Evolutionary conservation across 1,140 invertebrate species (phyloP), one percentile per base, ranked within the genome.

Genomic region (Aphelenchoides besseyi): DNA sequence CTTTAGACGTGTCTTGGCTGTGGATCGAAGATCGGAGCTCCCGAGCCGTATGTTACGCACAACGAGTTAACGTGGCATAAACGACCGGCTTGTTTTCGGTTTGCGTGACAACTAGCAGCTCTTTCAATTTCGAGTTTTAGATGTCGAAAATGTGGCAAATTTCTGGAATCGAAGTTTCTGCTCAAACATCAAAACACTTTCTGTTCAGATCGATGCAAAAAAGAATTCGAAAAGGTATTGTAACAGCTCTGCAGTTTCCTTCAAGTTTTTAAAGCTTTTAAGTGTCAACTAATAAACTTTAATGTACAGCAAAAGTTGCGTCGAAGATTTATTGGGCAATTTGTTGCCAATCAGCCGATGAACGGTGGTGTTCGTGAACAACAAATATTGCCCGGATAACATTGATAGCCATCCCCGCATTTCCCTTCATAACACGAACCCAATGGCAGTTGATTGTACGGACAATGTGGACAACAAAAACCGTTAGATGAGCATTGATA

Each of bases 21-120:
- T 79, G 85, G 88, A 5, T 86, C 88, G 32, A 87, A 89, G 0
- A 93, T 93, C 67, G 88, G 88, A 0, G 90, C 91, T 0, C 88
- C 90, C 71, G 90, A 92, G 73, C 89, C 90, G 74, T 90, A 91
- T 0, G 90, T 92, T 8, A 88, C 88, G 29, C 89, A 91, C 86
- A 89, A 89, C 68, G 88, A 90, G 41, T 88, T 91, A 28, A 89
- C 91, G 83, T 93, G 91, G 88, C 92, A 93, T 82, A 90, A 89
- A 0, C 87, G 86, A 32, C 89, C 89, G 64, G 87, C 89, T 54
- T 91, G 91, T 73, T 92, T 92, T 80, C 88, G 55, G 59, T 67
- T 2, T n/a, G 64, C n/a, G n/a, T n/a, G n/a, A n/a, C n/a, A n/a
- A n/a, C n/a, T n/a, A n/a, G 18, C 28, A 61, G 18, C 16, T 18